Evolutionary conservation across 1,140 invertebrate species (phyloP).

Genomic region (Coenobita brevimanus): DNA sequence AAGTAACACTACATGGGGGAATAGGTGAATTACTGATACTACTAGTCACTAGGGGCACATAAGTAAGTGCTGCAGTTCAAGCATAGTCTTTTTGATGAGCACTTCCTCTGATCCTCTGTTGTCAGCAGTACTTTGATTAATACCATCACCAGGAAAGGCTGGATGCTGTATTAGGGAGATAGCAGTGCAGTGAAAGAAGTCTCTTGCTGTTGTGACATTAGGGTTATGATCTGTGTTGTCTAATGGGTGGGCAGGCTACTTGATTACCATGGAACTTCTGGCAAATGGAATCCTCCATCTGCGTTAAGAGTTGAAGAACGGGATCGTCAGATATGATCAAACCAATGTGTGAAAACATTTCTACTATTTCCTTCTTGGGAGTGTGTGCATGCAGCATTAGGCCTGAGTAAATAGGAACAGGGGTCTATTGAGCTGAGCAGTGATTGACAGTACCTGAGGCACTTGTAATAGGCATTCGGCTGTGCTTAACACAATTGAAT

Average conservation of each 20-base stretch:
- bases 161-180: slow-evolving; percentile 1
- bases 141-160: no score
- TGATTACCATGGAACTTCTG: neutral
- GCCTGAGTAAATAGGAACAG: slow-evolving; percentile 2
- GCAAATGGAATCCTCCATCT: neutral
- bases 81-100: no score
- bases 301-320: slow-evolving; percentile 1
- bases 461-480: neutral
- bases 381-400: slow-evolving; percentile 11
- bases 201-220: no score
- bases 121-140: no score
- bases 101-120: neutral
- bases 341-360: neutral
- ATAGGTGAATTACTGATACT: neutral
- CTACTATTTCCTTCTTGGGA: neutral
- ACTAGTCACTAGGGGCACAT: no score
- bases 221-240: neutral
- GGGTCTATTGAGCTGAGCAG: neutral
- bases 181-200: neutral
- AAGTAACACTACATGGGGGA: neutral
- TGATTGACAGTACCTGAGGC: slow-evolving; percentile 20
- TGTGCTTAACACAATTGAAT: slow-evolving; percentile 33
- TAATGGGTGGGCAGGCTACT: neutral
- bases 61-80: no score
- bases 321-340: slow-evolving; percentile 4